These are phyloP conservation scores for Ceraclea dissimilis DNA, from an alignment of 2,888 invertebrate genomes.

Conservation along the genomic window DNA sequence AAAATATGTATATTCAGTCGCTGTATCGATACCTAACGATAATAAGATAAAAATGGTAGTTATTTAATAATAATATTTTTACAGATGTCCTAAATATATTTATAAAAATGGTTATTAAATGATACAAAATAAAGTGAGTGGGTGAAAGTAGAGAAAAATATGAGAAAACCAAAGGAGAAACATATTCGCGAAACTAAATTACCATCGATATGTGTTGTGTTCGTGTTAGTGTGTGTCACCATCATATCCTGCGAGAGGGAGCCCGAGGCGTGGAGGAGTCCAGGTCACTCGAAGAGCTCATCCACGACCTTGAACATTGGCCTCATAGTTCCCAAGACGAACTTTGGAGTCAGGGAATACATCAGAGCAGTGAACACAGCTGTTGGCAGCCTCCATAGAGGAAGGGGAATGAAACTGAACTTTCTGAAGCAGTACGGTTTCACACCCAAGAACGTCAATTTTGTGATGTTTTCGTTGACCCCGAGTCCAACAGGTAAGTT, in stretches of 20 bases:
- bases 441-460: slow-evolving; percentile 53
- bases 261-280: slow-evolving; percentile 23
- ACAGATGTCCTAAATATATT: no score
- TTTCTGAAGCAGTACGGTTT: slow-evolving; percentile 60
- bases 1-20: no score
- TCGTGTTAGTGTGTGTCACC: slow-evolving; percentile 1
- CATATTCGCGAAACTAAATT: background rate
- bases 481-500: slow-evolving; percentile 65
- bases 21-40: no score
- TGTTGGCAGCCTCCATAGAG: slow-evolving; percentile 50
- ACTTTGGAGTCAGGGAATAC: slow-evolving; percentile 60
- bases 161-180: slow-evolving; percentile 4
- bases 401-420: slow-evolving; percentile 48
- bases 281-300: slow-evolving; percentile 13
- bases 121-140: background rate
- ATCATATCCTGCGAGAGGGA: slow-evolving; percentile 9
- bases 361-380: slow-evolving; percentile 57
- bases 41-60: no score
- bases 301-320: slow-evolving; percentile 44
- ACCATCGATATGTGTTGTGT: background rate
- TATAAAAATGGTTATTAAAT: background rate
- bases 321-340: slow-evolving; percentile 54
- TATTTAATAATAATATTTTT: no score
- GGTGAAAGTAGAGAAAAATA: background rate
- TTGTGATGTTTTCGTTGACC: slow-evolving; percentile 61